A percentile compares a stretch with the other conserved stretches of the same genome.
These are phyloP conservation scores for Plutella xylostella DNA, from an alignment of 2,888 invertebrate species.

Conservation along the genomic window DNA sequence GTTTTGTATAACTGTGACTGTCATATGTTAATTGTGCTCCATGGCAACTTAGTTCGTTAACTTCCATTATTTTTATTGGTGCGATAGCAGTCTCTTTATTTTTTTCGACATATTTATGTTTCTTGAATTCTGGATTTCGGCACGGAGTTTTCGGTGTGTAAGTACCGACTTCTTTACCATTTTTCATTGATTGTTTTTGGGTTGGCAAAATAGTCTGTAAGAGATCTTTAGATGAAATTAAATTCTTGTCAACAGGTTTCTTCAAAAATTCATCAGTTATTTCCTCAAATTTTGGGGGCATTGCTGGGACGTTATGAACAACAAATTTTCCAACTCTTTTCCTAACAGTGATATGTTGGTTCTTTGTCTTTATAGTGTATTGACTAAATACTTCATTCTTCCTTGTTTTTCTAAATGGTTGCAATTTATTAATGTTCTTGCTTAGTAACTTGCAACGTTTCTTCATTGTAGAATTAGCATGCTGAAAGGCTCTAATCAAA, in stretches of 20 bases:
- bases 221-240: constrained; percentile 40
- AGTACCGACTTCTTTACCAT: neutral
- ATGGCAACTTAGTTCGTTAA: too few relatives aligned
- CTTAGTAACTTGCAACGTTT: constrained; percentile 22
- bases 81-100: neutral
- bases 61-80: neutral
- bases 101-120: too few relatives aligned
- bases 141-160: neutral
- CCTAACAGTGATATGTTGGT: constrained; percentile 19
- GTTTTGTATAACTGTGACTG: constrained; percentile 29
- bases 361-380: constrained; percentile 17
- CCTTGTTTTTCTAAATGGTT: constrained; percentile 11
- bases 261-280: neutral
- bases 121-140: neutral
- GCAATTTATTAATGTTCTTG: constrained; percentile 18
- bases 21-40: constrained; percentile 28
- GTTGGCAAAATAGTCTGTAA: constrained; percentile 33
- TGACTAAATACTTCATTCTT: constrained; percentile 21
- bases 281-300: constrained; percentile 5
- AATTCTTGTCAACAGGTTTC: constrained; percentile 6
- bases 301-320: constrained; percentile 20
- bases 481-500: constrained; percentile 17
- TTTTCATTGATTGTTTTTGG: constrained; percentile 16
- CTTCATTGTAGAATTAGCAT: constrained; percentile 21
- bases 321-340: constrained; percentile 22